A percentile compares a stretch with the other conserved stretches of the same genome.
Evolutionary conservation across 2,888 invertebrate species (phyloP).

Genomic region (Phragmatobia fuliginosa): DNA sequence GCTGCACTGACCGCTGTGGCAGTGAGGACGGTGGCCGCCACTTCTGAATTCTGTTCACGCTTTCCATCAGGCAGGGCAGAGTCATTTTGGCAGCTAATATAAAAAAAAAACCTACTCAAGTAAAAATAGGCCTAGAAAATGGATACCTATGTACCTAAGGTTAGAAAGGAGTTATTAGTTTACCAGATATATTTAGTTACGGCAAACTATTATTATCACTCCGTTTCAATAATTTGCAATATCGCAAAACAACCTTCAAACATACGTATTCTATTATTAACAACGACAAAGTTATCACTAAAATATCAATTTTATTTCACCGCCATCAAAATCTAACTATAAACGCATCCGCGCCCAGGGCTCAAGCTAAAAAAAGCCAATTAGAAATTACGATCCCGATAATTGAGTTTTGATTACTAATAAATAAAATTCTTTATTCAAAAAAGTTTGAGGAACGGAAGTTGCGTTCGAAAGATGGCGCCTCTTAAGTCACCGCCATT

Average conservation of each 20-base stretch:
- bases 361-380: constrained; percentile 37
- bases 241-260: not conserved
- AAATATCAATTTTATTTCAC: constrained; percentile 18
- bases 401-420: constrained; percentile 32
- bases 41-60: no score
- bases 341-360: constrained; percentile 15
- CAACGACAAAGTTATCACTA: constrained; percentile 19
- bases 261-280: not conserved
- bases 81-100: no score
- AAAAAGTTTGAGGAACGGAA: constrained; percentile 67
- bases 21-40: no score
- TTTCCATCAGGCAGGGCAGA: no score
- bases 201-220: not conserved
- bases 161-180: not conserved
- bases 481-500: constrained; percentile 80
- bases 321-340: constrained; percentile 23
- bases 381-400: constrained; percentile 33
- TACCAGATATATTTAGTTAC: not conserved
- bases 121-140: not conserved
- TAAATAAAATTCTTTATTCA: constrained; percentile 13
- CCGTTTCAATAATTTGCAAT: not conserved
- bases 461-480: constrained; percentile 68
- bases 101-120: no score
- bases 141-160: not conserved
- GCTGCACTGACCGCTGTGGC: no score